phyloP scores from a whole-genome alignment of 2,113 vertebrate genomes.

The Arvicanthis niloticus region DNA sequence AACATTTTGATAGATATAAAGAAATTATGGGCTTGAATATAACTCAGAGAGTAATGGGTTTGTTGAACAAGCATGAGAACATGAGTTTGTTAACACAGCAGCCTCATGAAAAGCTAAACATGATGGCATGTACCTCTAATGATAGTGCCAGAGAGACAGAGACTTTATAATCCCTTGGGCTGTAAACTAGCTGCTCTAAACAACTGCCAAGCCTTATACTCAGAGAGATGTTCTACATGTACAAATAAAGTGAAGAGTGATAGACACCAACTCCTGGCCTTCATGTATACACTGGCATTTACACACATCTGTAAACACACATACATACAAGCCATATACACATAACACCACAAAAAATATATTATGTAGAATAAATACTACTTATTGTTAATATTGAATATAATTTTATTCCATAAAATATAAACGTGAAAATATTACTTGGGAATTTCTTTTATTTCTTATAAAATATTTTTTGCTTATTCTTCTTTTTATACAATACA shows the following conservation, averaged over 20 bases:
- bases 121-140: not conserved
- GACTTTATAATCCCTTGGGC: not conserved
- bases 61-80: not conserved
- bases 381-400: not conserved
- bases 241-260: too few relatives aligned
- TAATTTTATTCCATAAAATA: not conserved
- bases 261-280: too few relatives aligned
- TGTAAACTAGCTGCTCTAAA: not conserved
- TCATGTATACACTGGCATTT: too few relatives aligned
- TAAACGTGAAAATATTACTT: not conserved
- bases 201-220: not conserved
- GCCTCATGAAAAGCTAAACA: not conserved
- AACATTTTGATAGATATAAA: not conserved
- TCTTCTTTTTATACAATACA: not conserved
- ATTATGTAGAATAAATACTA: not conserved
- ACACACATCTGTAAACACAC: not conserved
- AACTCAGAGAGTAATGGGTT: not conserved
- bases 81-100: not conserved
- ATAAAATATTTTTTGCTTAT: not conserved
- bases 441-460: not conserved
- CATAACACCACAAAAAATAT: not conserved
- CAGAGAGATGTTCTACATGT: not conserved
- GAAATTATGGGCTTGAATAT: not conserved
- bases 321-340: not conserved
- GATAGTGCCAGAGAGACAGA: not conserved